Conservation (phyloP, 2,113 vertebrate genomes). For the Melanostigma gelatinosum region DNA sequence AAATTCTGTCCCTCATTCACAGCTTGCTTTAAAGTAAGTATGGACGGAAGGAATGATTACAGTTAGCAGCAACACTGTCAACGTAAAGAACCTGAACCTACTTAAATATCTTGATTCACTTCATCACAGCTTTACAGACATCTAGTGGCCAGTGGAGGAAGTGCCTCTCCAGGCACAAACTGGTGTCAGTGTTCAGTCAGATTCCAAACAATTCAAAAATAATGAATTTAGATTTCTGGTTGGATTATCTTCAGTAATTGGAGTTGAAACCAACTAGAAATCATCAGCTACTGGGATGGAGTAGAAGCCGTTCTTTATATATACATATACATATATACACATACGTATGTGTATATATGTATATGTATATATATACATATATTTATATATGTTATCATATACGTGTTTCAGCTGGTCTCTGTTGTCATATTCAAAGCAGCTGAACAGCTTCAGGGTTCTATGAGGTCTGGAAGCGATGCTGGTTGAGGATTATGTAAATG, state of each 20-base stretch:
- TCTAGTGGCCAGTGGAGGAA: not conserved
- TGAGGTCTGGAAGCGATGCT: not conserved
- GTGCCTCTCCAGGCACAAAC: not conserved
- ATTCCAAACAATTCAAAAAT: too few species aligned
- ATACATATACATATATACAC: too few species aligned
- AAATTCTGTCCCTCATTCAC: not conserved
- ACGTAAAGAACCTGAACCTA: not conserved
- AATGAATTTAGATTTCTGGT: too few species aligned
- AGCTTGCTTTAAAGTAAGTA: not conserved
- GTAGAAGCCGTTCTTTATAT: too few species aligned
- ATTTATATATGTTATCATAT: too few species aligned
- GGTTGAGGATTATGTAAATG: constrained; percentile 28
- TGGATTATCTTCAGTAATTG: too few species aligned
- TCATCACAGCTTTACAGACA: too few species aligned
- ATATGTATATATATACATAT: too few species aligned
- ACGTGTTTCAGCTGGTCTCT: too few species aligned
- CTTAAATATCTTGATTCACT: not conserved
- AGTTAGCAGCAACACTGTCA: not conserved
- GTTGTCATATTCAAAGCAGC: not conserved
- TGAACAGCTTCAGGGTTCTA: not conserved
- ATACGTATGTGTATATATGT: too few species aligned
- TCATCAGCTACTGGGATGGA: too few species aligned
- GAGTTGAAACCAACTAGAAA: too few species aligned
- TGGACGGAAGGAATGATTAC: not conserved
- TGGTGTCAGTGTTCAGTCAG: not conserved